Conservation (phyloP, 2,888 invertebrate species). For the Cheilosia grossa region DNA sequence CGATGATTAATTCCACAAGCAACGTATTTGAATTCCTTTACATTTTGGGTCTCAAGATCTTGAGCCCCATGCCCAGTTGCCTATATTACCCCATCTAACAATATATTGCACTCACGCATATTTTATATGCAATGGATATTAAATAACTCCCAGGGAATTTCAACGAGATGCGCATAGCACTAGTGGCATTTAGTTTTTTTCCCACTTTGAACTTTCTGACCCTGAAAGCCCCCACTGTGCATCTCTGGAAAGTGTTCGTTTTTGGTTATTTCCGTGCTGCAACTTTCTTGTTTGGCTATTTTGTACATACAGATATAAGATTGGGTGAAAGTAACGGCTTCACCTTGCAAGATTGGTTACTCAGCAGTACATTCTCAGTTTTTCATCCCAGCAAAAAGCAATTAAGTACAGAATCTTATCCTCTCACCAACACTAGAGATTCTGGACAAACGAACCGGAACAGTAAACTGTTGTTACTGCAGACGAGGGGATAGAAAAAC, state of each 20-base stretch:
- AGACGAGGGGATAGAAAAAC: background rate
- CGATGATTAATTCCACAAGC: too few species aligned
- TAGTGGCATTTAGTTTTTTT: background rate
- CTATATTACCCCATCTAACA: too few species aligned
- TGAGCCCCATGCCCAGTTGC: too few species aligned
- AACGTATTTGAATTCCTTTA: too few species aligned
- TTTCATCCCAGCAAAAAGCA: conserved; percentile 46
- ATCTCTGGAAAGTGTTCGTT: background rate
- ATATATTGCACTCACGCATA: too few species aligned
- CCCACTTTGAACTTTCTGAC: background rate
- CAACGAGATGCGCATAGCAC: too few species aligned
- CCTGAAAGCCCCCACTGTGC: conserved; percentile 14
- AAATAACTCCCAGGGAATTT: too few species aligned
- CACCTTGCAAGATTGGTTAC: conserved; percentile 16
- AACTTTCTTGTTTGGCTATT: conserved; percentile 25
- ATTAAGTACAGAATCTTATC: conserved; percentile 43
- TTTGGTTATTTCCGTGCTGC: background rate
- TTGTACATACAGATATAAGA: conserved; percentile 24
- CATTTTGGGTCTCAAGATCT: too few species aligned
- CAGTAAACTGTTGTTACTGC: conserved; percentile 10
- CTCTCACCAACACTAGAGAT: background rate
- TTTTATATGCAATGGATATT: too few species aligned
- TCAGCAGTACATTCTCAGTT: conserved; percentile 1
- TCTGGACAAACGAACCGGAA: background rate
- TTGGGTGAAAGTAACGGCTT: conserved; percentile 43